Base-by-base conservation (phyloP, 1,140 invertebrate genomes). In the Drosophila rhopaloa region DNA sequence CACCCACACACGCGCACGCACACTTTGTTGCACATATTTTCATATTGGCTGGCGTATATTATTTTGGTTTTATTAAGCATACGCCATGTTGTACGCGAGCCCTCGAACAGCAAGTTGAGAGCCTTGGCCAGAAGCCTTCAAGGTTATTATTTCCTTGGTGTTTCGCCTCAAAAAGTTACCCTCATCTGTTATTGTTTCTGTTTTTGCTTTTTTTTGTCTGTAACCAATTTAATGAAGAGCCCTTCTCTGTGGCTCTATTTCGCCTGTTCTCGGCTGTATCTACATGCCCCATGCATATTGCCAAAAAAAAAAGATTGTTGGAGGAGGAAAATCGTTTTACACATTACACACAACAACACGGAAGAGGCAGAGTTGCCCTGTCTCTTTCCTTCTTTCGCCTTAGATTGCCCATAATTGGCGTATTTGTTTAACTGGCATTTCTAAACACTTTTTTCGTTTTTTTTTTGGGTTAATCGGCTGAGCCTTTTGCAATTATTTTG, bases 21-120 rank as follows among this genome's bases (percentile, higher is more conserved):
- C 71, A 58, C 58, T 57, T 65, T 65, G 71, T 76, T 50, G 67
- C 60, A 61, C 71, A 68, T 60, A 38, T 47, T 66, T 75, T 56
- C 38, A 35, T 53, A 29, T 46, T 14, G 27, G n/a, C n/a, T 14
- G 6, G 13, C 24, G 7, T 46, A 27, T 74, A 57, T 63, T 65
- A 40, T 63, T 74, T 50, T 75, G 16, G n/a, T 62, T 59, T 66
- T 67, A 77, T 85, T 78, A 81, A 60, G 77, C 81, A 85, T 85
- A 85, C 81, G 81, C 81, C 82, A 81, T 85, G 82, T 57, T 86
- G 81, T 75, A 74, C 74, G 60, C 46, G 27, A 53, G 41, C 43
- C 43, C 58, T 81, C 41, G 43, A 56, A 56, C 50, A 56, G 38
- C 27, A 14, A 51, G 44, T 60, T 46, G 79, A 61, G 66, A 71